Conservation (phyloP, 2,888 invertebrate genomes). For the Artemia sp. region DNA sequence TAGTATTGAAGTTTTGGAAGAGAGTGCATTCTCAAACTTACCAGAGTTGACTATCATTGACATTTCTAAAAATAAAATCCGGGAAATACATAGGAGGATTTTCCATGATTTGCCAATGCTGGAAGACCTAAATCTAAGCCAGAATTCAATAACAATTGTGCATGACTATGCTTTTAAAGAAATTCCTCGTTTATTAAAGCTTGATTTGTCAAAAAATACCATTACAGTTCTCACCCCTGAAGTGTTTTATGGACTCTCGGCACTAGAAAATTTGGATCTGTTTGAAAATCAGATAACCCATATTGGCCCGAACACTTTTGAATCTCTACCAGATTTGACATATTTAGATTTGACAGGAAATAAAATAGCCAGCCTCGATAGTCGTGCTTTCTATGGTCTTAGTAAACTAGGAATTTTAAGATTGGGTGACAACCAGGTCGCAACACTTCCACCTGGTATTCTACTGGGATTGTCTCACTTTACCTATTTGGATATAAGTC, state of each 20-base stretch:
- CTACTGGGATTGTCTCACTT: not conserved
- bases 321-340: not conserved
- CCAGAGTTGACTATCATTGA: not conserved
- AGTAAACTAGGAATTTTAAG: not conserved
- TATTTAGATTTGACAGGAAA: not conserved
- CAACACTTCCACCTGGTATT: not conserved
- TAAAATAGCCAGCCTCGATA: not conserved
- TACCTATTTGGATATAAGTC: not conserved
- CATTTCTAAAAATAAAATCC: not conserved
- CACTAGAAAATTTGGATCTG: not conserved
- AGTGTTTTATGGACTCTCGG: not conserved
- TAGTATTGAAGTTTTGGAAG: not conserved
- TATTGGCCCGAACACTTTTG: not conserved
- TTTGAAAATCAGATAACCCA: slow-evolving; percentile 3
- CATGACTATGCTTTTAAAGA: not conserved
- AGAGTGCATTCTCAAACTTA: slow-evolving; percentile 1
- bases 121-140: not conserved
- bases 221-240: slow-evolving; percentile 13
- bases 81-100: not conserved
- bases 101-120: not conserved
- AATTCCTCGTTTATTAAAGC: not conserved
- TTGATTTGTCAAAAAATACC: not conserved
- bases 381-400: not conserved
- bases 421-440: not conserved
- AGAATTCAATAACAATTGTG: not conserved